Percentiles rank a stretch among this genome's conserved stretches.
phyloP scores from a whole-genome alignment of 1,140 invertebrate genomes.

The Phymorhynchus buccinoides region DNA sequence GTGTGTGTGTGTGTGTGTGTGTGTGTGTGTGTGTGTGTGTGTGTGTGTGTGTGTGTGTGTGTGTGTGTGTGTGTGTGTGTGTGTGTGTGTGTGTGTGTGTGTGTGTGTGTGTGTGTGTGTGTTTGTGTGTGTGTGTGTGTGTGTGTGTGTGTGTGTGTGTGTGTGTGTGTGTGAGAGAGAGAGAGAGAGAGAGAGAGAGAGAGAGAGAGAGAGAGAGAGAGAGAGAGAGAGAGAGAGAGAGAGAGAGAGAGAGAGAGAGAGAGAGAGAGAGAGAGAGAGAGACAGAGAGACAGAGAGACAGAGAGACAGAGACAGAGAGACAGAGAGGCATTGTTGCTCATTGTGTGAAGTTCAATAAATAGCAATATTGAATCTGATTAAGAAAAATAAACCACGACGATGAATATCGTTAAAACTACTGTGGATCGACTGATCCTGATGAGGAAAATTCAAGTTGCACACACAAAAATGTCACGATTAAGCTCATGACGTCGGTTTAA shows the following conservation, averaged over 20 bases:
- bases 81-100: too few species aligned
- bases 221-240: not conserved
- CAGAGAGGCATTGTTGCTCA: not conserved
- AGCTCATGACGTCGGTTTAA: too few species aligned
- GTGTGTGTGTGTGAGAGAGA: not conserved
- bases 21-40: too few species aligned
- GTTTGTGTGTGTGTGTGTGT: not conserved
- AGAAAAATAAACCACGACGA: too few species aligned
- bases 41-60: too few species aligned
- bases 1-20: constrained; percentile 1
- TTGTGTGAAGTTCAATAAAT: not conserved
- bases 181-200: not conserved
- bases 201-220: not conserved
- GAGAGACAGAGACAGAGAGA: not conserved
- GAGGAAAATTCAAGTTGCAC: too few species aligned
- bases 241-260: constrained; percentile 16
- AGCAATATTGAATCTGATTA: not conserved
- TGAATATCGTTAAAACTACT: too few species aligned
- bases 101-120: too few species aligned
- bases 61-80: too few species aligned
- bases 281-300: not conserved
- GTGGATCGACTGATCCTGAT: too few species aligned
- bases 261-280: constrained; percentile 4
- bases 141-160: not conserved
- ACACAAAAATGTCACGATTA: too few species aligned